phyloP scores from a whole-genome alignment of 2,888 invertebrate species.

The Nasonia oneida region DNA sequence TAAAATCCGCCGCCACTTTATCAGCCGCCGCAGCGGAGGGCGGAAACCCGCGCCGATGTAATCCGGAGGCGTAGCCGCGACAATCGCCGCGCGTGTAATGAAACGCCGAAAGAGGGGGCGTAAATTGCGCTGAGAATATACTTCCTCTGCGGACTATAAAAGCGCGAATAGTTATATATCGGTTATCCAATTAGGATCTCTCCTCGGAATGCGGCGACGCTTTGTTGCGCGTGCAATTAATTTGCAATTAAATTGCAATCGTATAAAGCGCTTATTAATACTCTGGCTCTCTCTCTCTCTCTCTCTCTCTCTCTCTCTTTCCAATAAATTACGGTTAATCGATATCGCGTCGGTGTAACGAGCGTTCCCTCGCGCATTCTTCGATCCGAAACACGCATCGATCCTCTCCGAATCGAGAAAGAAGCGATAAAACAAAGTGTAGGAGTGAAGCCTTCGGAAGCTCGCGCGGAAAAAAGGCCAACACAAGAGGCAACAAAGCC shows the following conservation, averaged over 20 bases:
- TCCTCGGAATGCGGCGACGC: not conserved
- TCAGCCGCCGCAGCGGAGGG: not conserved
- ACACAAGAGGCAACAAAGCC: constrained; percentile 35
- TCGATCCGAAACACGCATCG: too few species aligned
- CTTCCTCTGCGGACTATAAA: not conserved
- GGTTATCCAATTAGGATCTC: constrained; percentile 1
- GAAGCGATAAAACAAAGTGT: not conserved
- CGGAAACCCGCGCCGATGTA: constrained; percentile 31
- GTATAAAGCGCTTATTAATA: not conserved
- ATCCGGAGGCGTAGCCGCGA: constrained; percentile 40
- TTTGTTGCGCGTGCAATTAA: constrained; percentile 29
- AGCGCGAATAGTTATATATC: constrained; percentile 12
- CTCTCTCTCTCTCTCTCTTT: too few species aligned
- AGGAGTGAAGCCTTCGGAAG: not conserved
- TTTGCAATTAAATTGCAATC: constrained; percentile 49
- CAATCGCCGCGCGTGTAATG: constrained; percentile 46
- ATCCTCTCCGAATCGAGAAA: too few species aligned
- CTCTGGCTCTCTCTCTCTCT: too few species aligned
- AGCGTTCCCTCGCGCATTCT: not conserved
- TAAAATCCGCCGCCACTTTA: constrained; percentile 20
- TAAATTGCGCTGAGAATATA: not conserved
- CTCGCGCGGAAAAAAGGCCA: not conserved
- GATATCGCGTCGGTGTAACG: not conserved
- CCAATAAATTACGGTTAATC: not conserved
- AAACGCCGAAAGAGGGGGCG: constrained; percentile 14